Evolutionary conservation across 37 sponge, comb jelly and placozoan species (phyloP).

Genomic region (Diacarnus erythraeanus): DNA sequence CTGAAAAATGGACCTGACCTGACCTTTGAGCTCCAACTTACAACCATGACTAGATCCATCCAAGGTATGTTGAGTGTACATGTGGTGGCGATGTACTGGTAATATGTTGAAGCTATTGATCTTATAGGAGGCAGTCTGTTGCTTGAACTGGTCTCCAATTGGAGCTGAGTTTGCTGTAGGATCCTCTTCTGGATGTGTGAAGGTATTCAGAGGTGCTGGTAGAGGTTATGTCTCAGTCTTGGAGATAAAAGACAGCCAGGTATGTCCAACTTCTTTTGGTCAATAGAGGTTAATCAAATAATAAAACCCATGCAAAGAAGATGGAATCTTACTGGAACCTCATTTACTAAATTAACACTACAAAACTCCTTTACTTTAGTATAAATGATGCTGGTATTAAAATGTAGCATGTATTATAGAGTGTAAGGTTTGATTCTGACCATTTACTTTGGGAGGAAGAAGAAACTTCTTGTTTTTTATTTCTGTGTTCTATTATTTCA

Average conservation of each 20-base stretch:
- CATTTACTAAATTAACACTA: too few relatives aligned
- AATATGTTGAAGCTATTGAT: too few relatives aligned
- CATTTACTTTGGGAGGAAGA: too few relatives aligned
- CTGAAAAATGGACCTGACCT: conserved; percentile 20
- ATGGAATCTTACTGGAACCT: too few relatives aligned
- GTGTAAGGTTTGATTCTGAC: too few relatives aligned
- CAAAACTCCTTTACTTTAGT: too few relatives aligned
- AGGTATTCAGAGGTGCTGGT: conserved; percentile 14
- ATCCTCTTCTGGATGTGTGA: conserved; percentile 4
- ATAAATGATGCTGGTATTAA: too few relatives aligned
- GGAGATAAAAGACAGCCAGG: background rate
- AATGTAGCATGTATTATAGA: too few relatives aligned
- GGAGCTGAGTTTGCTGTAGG: conserved; percentile 21
- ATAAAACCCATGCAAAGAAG: too few relatives aligned
- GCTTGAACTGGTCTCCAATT: conserved; percentile 21
- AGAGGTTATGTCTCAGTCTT: background rate
- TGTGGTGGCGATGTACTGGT: background rate
- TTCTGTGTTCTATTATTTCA: background rate
- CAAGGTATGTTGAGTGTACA: conserved; percentile 11
- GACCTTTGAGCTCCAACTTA: conserved; percentile 27
- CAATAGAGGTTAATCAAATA: too few relatives aligned
- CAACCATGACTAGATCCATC: conserved; percentile 3
- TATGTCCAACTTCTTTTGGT: too few relatives aligned
- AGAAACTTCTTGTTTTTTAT: too few relatives aligned
- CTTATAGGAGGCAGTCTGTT: conserved; percentile 30